These are phyloP conservation scores for Listrodromus nycthemerus DNA, from an alignment of 2,888 invertebrate genomes.

Conservation along the genomic window DNA sequence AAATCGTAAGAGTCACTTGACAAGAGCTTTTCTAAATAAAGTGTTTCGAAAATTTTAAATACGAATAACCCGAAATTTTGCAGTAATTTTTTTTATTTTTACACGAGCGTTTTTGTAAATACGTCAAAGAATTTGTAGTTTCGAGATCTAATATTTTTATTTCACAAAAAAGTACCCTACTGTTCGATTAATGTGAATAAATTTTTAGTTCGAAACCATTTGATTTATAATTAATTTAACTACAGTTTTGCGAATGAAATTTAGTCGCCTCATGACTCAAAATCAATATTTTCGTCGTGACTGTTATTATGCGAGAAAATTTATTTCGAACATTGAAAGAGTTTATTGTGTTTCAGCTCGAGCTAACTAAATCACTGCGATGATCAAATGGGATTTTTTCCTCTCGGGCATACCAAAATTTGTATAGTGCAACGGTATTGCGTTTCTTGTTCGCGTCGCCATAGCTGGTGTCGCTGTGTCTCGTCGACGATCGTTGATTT, in stretches of 20 bases:
- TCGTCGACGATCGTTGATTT: slow-evolving; percentile 1
- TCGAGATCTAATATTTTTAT: too few species aligned
- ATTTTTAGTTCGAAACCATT: too few species aligned
- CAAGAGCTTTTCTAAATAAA: too few species aligned
- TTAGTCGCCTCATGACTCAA: background rate
- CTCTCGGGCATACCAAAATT: background rate
- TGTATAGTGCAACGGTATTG: background rate
- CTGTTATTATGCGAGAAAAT: background rate
- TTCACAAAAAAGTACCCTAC: too few species aligned
- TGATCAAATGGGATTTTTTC: background rate
- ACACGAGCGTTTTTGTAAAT: too few species aligned
- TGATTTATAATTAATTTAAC: background rate
- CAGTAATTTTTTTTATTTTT: too few species aligned
- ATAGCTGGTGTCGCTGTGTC: background rate
- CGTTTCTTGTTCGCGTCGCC: slow-evolving; percentile 15
- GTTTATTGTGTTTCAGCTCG: background rate
- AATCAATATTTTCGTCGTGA: background rate
- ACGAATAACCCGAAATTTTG: too few species aligned
- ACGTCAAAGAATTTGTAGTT: too few species aligned
- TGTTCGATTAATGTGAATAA: too few species aligned
- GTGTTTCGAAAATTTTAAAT: too few species aligned
- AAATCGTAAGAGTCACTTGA: background rate
- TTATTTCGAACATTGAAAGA: background rate
- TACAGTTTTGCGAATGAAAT: background rate
- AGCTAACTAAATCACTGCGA: background rate